phyloP scores from a whole-genome alignment of 2,113 vertebrate genomes.

The Copsychus sechellarum region DNA sequence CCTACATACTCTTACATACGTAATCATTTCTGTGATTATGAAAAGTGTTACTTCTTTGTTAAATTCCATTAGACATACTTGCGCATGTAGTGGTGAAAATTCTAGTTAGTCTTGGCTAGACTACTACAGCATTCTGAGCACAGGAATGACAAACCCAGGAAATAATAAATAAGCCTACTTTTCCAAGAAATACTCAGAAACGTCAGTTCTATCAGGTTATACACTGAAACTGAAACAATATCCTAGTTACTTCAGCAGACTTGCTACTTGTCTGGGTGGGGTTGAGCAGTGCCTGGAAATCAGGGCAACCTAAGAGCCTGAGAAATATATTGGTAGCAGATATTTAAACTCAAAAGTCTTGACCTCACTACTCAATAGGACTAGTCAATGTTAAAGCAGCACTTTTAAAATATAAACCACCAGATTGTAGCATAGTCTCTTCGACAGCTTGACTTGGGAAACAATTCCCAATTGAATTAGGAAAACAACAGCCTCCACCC shows the following conservation, averaged over 20 bases:
- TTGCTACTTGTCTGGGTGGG: not conserved
- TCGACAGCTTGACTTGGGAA: not conserved
- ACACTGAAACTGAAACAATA: not conserved
- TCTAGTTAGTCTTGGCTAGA: not conserved
- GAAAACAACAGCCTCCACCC: too few relatives aligned
- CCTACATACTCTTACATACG: not conserved
- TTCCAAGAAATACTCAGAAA: not conserved
- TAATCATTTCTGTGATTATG: not conserved
- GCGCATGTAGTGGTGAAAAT: not conserved
- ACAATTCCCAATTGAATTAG: not conserved
- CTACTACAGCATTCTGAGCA: not conserved
- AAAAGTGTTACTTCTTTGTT: not conserved
- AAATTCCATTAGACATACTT: not conserved
- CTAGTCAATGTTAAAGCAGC: not conserved
- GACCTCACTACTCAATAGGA: not conserved
- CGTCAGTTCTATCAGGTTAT: not conserved
- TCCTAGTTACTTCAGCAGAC: not conserved
- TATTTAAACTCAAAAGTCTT: not conserved
- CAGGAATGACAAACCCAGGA: not conserved
- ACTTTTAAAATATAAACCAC: not conserved
- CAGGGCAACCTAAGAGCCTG: not conserved
- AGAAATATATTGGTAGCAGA: not conserved
- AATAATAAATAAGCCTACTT: not conserved
- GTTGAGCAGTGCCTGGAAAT: not conserved
- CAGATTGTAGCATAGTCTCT: not conserved